Evolutionary conservation across 2,797 vertebrate genomes (phyloP).

Genomic region (Rhinatrema bivittatum): DNA sequence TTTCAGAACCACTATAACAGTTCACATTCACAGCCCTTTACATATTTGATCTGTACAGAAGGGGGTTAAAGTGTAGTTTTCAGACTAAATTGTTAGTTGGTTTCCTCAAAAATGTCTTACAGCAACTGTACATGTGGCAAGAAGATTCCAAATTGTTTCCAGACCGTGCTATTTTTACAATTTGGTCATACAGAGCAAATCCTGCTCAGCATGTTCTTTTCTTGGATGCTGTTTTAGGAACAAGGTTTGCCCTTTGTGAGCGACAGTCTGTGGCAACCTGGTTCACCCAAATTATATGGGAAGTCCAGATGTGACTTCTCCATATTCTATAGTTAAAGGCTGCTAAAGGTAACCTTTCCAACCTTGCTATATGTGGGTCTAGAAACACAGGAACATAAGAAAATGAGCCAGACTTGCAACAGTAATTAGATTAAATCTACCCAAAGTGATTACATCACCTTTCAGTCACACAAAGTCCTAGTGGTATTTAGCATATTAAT

Average conservation of each 20-base stretch:
- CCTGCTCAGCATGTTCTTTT: constrained; percentile 13
- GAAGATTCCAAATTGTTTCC: constrained; percentile 44
- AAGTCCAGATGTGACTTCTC: constrained; percentile 2
- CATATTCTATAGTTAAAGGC: not conserved
- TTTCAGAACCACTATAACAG: too few relatives aligned
- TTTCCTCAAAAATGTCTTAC: constrained; percentile 2
- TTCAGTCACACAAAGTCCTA: too few relatives aligned
- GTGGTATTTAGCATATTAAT: not conserved
- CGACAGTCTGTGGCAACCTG: constrained; percentile 2
- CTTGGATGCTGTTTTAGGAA: constrained; percentile 14
- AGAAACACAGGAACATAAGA: constrained; percentile 1
- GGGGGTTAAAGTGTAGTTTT: constrained; percentile 5
- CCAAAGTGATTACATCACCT: too few relatives aligned
- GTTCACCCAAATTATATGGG: constrained; percentile 4
- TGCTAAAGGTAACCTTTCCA: constrained; percentile 1
- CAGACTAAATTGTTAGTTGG: not conserved
- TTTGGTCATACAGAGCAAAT: constrained; percentile 28
- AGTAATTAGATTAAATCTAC: constrained; percentile 3
- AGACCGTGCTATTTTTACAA: constrained; percentile 41
- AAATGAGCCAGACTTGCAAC: not conserved
- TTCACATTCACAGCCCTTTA: too few relatives aligned
- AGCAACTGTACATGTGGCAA: constrained; percentile 25
- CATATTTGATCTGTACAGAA: too few relatives aligned
- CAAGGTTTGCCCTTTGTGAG: not conserved
- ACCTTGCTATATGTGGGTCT: not conserved